Conservation (phyloP, 2,113 vertebrate genomes). For the Halichoeres trimaculatus region DNA sequence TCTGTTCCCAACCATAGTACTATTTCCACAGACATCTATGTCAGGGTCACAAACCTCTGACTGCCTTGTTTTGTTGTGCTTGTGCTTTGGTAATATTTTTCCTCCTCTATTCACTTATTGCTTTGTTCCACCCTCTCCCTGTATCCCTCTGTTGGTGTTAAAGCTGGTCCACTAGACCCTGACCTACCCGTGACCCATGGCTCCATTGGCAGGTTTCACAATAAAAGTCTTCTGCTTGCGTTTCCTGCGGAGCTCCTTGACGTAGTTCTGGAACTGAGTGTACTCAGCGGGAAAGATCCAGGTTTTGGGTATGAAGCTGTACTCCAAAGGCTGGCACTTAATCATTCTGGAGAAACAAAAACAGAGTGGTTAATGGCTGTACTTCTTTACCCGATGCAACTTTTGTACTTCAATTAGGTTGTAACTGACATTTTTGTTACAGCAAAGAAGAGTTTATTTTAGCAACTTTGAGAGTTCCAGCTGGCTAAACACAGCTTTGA, state of each 20-base stretch:
- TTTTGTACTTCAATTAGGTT: not conserved
- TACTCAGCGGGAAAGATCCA: constrained; percentile 98
- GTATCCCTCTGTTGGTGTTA: not conserved
- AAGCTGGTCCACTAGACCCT: constrained; percentile 12
- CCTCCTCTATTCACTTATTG: constrained; percentile 13
- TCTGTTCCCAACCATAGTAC: constrained; percentile 49
- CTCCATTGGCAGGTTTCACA: constrained; percentile 97
- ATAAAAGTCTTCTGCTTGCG: constrained; percentile 98
- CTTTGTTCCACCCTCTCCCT: constrained; percentile 9
- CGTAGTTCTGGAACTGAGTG: constrained; percentile 97
- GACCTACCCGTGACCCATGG: constrained; percentile 98
- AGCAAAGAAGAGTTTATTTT: too few relatives aligned
- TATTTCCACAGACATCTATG: constrained; percentile 58
- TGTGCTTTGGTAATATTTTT: constrained; percentile 50
- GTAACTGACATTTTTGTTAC: not conserved
- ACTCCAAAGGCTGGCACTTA: constrained; percentile 95
- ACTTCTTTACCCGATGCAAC: not conserved
- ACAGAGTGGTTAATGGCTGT: not conserved
- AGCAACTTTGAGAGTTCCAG: too few relatives aligned
- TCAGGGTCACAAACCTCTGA: constrained; percentile 60
- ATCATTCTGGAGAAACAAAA: constrained; percentile 89
- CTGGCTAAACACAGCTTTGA: constrained; percentile 16
- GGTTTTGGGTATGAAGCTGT: constrained; percentile 95
- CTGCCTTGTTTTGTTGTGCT: constrained; percentile 59
- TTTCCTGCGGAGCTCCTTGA: constrained; percentile 95